Evolutionary conservation across 1,140 invertebrate species (phyloP).

Genomic region (Penaeus indicus): DNA sequence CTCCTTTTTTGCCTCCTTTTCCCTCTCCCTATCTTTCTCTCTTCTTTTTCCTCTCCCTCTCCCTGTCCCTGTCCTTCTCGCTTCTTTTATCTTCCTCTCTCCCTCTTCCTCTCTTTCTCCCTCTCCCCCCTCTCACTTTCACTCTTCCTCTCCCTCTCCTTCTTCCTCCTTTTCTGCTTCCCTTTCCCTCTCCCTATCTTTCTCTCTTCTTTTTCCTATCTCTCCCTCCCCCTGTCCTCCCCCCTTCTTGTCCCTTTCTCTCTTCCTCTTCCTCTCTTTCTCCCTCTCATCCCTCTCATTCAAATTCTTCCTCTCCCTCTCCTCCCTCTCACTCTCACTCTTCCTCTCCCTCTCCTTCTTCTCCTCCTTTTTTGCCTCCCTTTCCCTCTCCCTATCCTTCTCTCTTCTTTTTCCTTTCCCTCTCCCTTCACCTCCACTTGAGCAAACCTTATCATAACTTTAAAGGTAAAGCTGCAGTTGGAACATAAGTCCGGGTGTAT

Average conservation of each 20-base stretch:
- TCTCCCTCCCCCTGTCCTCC: too few relatives aligned
- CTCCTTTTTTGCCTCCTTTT: background rate
- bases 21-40: background rate
- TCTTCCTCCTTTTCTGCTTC: background rate
- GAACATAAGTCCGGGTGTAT: too few relatives aligned
- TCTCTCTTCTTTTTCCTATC: too few relatives aligned
- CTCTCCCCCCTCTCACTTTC: background rate
- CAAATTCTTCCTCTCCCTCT: background rate
- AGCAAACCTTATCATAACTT: too few relatives aligned
- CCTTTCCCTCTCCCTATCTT: too few relatives aligned
- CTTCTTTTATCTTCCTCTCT: conserved; percentile 4
- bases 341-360: too few relatives aligned
- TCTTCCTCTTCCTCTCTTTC: too few relatives aligned
- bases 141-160: background rate
- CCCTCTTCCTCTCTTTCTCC: background rate
- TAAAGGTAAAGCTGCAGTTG: too few relatives aligned
- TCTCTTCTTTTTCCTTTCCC: background rate
- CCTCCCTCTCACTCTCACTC: background rate
- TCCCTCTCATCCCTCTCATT: background rate
- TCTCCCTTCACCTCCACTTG: background rate
- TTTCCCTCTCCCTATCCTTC: too few relatives aligned
- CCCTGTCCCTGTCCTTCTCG: background rate
- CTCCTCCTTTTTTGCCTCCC: too few relatives aligned
- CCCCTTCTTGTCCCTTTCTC: too few relatives aligned
- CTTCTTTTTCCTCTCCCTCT: background rate